Percentiles rank a stretch among this genome's conserved stretches.
Conservation (phyloP, 2,888 invertebrate species). For the Drosophila birchii region DNA sequence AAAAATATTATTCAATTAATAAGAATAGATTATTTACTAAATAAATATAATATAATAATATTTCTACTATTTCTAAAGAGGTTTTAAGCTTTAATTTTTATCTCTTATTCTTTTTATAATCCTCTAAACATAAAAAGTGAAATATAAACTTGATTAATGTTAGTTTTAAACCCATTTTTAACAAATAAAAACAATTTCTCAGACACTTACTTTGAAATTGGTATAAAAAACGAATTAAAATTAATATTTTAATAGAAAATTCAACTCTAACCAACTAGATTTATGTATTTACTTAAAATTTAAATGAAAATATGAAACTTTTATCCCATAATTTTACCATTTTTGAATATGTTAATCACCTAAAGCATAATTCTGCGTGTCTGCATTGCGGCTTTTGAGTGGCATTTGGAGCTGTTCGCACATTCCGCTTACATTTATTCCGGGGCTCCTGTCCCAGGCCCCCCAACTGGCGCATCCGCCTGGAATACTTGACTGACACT, state of each 20-base stretch:
- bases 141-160: too few species aligned
- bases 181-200: too few species aligned
- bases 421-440: slow-evolving; percentile 22
- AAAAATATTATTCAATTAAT: neutral
- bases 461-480: slow-evolving; percentile 48
- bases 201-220: too few species aligned
- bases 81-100: too few species aligned
- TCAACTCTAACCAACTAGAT: too few species aligned
- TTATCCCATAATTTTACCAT: slow-evolving; percentile 3
- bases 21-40: too few species aligned
- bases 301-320: neutral
- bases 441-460: slow-evolving; percentile 1
- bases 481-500: slow-evolving; percentile 71
- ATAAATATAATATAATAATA: too few species aligned
- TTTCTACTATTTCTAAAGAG: too few species aligned
- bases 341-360: slow-evolving; percentile 61
- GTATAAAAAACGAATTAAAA: too few species aligned
- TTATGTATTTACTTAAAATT: neutral
- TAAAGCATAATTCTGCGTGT: slow-evolving; percentile 62
- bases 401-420: slow-evolving; percentile 31
- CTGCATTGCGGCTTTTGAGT: slow-evolving; percentile 34
- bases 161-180: too few species aligned
- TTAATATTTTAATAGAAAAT: neutral
- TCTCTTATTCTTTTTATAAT: too few species aligned
- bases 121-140: too few species aligned